These are phyloP conservation scores for Polydesmus complanatus DNA, from an alignment of 2,888 invertebrate genomes.

Conservation along the genomic window DNA sequence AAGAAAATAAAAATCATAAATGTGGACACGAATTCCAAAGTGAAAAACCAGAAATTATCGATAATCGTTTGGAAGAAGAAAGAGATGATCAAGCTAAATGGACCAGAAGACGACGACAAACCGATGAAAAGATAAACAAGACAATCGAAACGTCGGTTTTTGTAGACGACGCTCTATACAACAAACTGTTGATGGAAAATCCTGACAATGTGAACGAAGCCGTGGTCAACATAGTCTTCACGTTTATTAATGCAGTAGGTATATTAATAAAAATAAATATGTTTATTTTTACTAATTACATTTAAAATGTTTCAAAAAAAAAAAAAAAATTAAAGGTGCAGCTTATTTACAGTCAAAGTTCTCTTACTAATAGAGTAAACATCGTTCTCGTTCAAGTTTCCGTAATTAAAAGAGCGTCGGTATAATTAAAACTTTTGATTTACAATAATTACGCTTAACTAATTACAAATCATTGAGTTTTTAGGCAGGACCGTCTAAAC, in stretches of 20 bases:
- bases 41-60: too few relatives aligned
- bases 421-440: too few relatives aligned
- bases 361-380: slow-evolving; percentile 5
- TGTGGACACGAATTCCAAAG: neutral
- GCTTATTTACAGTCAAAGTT: slow-evolving; percentile 13
- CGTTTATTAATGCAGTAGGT: slow-evolving; percentile 15
- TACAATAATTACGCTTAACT: neutral
- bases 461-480: neutral
- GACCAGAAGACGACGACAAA: neutral
- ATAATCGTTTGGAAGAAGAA: too few relatives aligned
- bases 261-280: neutral
- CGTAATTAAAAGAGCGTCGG: slow-evolving; percentile 7
- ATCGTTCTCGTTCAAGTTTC: slow-evolving; percentile 11
- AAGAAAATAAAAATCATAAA: neutral
- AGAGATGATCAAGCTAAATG: neutral
- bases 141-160: slow-evolving; percentile 15
- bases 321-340: slow-evolving; percentile 13
- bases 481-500: slow-evolving; percentile 22
- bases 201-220: neutral
- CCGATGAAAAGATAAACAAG: neutral
- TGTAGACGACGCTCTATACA: slow-evolving; percentile 11
- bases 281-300: neutral
- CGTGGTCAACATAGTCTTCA: slow-evolving; percentile 5
- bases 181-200: slow-evolving; percentile 3
- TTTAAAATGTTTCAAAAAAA: neutral